Percentiles rank a stretch among this genome's conserved stretches.
These are phyloP conservation scores for Girardia tigrina DNA, from an alignment of 2,888 invertebrate species.

Conservation along the genomic window DNA sequence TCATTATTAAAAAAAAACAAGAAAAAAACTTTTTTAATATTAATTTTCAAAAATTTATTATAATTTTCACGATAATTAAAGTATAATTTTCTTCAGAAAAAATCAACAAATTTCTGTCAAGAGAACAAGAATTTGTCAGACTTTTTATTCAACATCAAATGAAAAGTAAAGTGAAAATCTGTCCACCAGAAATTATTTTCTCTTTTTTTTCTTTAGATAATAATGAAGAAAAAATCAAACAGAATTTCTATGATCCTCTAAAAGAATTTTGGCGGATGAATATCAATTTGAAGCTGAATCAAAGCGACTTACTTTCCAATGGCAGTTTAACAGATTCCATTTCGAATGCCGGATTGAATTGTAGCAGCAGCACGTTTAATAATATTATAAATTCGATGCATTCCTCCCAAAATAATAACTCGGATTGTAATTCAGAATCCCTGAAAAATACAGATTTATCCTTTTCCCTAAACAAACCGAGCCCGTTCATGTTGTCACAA, in stretches of 20 bases:
- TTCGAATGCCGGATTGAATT: neutral
- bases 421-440: neutral
- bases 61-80: too few species aligned
- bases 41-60: too few species aligned
- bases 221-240: neutral
- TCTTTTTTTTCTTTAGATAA: too few species aligned
- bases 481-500: neutral
- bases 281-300: neutral
- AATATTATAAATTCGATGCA: neutral
- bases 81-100: too few species aligned
- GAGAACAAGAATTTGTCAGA: constrained; percentile 17
- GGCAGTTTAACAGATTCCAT: neutral
- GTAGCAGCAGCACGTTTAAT: neutral
- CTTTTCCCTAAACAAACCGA: neutral
- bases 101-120: neutral
- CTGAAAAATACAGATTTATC: neutral
- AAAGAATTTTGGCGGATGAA: constrained; percentile 13
- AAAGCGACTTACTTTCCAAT: neutral
- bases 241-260: neutral
- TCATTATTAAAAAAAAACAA: too few species aligned
- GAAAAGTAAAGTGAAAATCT: neutral
- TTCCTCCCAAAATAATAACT: neutral
- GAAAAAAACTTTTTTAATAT: too few species aligned
- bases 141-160: constrained; percentile 23
- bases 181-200: neutral